A percentile compares a stretch with the other conserved stretches of the same genome.
Evolutionary conservation across 2,113 vertebrate genomes (phyloP).

Genomic region (Mesoclemmys tuberculata): DNA sequence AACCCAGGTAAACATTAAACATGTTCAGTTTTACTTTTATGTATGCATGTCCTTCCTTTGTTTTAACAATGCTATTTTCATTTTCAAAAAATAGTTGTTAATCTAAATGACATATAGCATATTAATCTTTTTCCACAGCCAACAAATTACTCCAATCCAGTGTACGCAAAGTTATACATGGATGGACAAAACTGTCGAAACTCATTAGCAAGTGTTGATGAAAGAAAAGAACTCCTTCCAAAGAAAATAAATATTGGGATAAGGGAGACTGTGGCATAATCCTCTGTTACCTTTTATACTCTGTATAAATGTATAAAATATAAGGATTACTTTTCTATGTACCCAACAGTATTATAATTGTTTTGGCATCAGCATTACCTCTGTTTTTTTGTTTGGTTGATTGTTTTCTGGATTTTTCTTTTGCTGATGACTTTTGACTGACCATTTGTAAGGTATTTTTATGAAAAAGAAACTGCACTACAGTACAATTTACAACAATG

Average conservation of each 20-base stretch:
- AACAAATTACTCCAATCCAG: slow-evolving; percentile 98
- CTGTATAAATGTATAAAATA: slow-evolving; percentile 97
- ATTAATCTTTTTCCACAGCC: slow-evolving; percentile 80
- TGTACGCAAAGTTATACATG: slow-evolving; percentile 97
- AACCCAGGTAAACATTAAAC: slow-evolving; percentile 43
- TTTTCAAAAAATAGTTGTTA: neutral
- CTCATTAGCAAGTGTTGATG: slow-evolving; percentile 95
- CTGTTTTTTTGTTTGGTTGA: slow-evolving; percentile 79
- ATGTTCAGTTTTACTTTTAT: slow-evolving; percentile 28
- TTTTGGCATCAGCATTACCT: slow-evolving; percentile 94
- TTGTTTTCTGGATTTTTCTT: slow-evolving; percentile 83
- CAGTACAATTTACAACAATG: slow-evolving; percentile 89
- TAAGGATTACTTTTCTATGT: slow-evolving; percentile 96
- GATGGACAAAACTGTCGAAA: slow-evolving; percentile 97
- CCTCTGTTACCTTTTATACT: slow-evolving; percentile 93
- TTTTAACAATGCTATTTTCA: slow-evolving; percentile 47
- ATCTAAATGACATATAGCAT: neutral
- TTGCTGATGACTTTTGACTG: slow-evolving; percentile 88
- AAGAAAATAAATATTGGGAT: slow-evolving; percentile 99
- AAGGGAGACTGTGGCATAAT: slow-evolving; percentile 99
- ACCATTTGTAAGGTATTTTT: slow-evolving; percentile 91
- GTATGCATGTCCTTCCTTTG: neutral
- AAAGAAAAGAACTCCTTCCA: slow-evolving; percentile 99
- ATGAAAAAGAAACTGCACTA: slow-evolving; percentile 90
- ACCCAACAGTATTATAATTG: slow-evolving; percentile 89